A percentile compares a stretch with the other conserved stretches of the same genome.
Evolutionary conservation across 2,113 vertebrate species (phyloP).

Genomic region (Falcunculus frontatus): DNA sequence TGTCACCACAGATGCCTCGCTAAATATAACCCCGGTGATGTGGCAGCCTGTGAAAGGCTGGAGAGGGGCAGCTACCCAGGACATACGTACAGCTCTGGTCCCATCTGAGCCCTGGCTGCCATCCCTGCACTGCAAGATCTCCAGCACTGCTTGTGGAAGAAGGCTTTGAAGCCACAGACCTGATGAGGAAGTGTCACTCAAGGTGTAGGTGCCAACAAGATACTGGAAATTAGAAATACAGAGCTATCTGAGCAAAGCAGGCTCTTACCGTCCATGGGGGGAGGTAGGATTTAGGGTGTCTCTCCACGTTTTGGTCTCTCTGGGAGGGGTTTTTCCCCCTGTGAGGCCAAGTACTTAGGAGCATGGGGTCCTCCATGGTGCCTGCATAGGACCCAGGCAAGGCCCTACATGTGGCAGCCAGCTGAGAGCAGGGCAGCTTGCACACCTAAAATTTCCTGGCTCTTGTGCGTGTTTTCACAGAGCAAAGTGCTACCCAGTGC

Average conservation of each 20-base stretch:
- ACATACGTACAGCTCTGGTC: neutral
- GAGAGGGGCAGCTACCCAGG: neutral
- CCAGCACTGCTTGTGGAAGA: neutral
- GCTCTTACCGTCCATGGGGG: neutral
- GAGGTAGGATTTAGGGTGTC: neutral
- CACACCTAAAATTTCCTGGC: neutral
- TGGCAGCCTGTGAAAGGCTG: conserved; percentile 38
- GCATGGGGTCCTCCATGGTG: too few relatives aligned
- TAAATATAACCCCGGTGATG: conserved; percentile 64
- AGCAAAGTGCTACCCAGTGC: neutral
- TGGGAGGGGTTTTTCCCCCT: neutral
- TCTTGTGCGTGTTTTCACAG: neutral
- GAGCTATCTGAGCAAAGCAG: neutral
- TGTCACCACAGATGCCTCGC: conserved; percentile 61
- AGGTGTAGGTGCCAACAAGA: neutral
- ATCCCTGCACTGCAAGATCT: neutral
- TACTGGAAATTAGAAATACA: neutral
- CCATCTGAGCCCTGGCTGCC: neutral
- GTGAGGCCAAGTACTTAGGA: neutral
- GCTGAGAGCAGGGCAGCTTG: neutral
- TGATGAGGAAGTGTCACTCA: neutral
- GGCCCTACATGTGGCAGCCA: accelerated
- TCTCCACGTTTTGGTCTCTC: neutral
- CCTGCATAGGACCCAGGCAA: neutral
- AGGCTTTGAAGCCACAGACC: neutral